Evolutionary conservation across 2,113 vertebrate species (phyloP).

Genomic region (Conger conger): DNA sequence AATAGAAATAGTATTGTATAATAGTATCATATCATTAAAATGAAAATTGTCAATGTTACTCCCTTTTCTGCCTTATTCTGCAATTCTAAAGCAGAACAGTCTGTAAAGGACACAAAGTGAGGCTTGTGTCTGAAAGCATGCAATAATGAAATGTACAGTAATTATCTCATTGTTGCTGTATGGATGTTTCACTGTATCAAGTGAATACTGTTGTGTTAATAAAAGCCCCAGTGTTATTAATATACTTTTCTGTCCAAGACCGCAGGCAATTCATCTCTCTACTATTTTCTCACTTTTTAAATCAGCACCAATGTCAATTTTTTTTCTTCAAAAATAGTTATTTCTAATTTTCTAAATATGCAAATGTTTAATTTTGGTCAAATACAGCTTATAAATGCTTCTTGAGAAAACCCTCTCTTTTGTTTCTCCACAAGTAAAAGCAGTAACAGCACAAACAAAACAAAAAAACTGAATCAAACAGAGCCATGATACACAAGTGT

Average conservation of each 20-base stretch:
- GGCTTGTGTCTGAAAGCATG: slow-evolving; percentile 76
- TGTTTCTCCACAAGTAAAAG: slow-evolving; percentile 12
- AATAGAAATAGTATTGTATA: background rate
- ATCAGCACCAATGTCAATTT: slow-evolving; percentile 19
- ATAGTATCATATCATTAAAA: background rate
- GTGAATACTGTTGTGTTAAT: slow-evolving; percentile 66
- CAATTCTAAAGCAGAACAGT: slow-evolving; percentile 24
- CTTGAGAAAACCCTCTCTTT: slow-evolving; percentile 10
- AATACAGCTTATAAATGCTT: slow-evolving; percentile 22
- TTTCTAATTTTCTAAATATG: slow-evolving; percentile 5
- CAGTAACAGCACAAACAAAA: background rate
- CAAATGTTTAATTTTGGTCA: slow-evolving; percentile 21
- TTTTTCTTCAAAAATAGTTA: background rate
- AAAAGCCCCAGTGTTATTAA: slow-evolving; percentile 57
- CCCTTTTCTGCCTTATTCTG: background rate
- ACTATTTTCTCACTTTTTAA: slow-evolving; percentile 25
- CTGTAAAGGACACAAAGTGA: slow-evolving; percentile 61
- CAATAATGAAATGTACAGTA: slow-evolving; percentile 85
- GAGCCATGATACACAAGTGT: slow-evolving; percentile 17
- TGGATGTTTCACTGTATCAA: slow-evolving; percentile 64
- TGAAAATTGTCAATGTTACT: background rate
- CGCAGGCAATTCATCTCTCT: slow-evolving; percentile 40
- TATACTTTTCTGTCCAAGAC: slow-evolving; percentile 35
- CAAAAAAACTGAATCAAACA: slow-evolving; percentile 18
- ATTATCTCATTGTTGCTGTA: slow-evolving; percentile 78